These are phyloP conservation scores for Mycalesis mineus DNA, from an alignment of 2,888 invertebrate genomes.

Conservation along the genomic window DNA sequence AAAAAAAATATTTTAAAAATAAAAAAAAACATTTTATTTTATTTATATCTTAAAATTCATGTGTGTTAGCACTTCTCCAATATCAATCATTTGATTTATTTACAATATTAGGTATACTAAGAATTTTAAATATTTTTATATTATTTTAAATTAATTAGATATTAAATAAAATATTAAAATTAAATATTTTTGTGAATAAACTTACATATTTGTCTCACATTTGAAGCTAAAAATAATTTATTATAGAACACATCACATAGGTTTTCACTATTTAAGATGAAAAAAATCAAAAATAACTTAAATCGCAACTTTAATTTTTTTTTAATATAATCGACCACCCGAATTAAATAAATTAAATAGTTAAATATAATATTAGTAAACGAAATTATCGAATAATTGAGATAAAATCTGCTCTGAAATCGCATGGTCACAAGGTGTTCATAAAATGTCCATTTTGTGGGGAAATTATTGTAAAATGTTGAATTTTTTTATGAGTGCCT, in stretches of 20 bases:
- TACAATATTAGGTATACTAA: no score
- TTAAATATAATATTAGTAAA: constrained; percentile 1
- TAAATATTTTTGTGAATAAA: no score
- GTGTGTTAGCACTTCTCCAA: no score
- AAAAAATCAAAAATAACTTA: not conserved
- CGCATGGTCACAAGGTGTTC: constrained; percentile 33
- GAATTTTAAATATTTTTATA: no score
- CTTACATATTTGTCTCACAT: not conserved
- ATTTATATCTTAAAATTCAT: not conserved
- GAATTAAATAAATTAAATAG: constrained; percentile 3
- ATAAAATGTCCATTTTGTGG: constrained; percentile 46
- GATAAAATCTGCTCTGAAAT: not conserved
- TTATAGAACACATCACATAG: not conserved
- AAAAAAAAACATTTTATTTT: not conserved
- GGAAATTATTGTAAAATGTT: constrained; percentile 52
- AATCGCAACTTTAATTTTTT: not conserved
- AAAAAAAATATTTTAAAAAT: not conserved
- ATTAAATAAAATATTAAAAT: not conserved
- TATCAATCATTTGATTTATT: no score
- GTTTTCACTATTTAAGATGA: not conserved
- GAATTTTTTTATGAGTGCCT: constrained; percentile 58
- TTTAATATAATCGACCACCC: not conserved
- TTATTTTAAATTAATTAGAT: no score
- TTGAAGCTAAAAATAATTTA: not conserved
- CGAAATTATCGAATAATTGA: constrained; percentile 3